These are phyloP conservation scores for Furcifer pardalis DNA, from an alignment of 2,797 vertebrate species.

Conservation along the genomic window DNA sequence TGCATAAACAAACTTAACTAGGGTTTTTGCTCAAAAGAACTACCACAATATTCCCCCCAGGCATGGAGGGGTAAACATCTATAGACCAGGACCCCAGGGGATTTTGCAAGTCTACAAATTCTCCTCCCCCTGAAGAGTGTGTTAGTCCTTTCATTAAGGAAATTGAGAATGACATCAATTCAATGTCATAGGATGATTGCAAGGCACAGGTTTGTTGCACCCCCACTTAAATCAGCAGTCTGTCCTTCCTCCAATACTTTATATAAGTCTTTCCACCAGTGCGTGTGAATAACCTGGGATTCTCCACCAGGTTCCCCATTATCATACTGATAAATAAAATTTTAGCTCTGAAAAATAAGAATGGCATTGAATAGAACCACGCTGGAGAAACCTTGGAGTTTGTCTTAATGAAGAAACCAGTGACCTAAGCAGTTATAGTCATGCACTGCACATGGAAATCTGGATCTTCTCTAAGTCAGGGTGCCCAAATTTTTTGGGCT, in stretches of 20 bases:
- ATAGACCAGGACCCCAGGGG: neutral
- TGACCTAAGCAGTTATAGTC: neutral
- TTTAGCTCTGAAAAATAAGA: neutral
- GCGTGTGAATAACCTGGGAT: neutral
- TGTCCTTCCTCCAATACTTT: neutral
- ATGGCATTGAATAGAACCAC: neutral
- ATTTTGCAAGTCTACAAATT: neutral
- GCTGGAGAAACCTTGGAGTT: neutral
- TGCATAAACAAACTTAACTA: neutral
- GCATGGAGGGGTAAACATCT: neutral
- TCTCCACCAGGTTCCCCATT: neutral
- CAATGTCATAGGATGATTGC: neutral
- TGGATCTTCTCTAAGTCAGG: neutral
- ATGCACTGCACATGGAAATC: too few species aligned
- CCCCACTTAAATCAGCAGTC: neutral
- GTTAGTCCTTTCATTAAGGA: neutral
- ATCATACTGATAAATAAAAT: neutral
- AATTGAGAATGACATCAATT: neutral
- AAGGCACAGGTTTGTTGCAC: neutral
- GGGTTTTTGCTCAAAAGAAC: neutral
- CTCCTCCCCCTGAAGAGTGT: too few species aligned
- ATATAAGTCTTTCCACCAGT: neutral
- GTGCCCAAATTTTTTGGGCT: too few species aligned
- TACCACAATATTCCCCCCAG: neutral
- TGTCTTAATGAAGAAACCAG: neutral